Evolutionary conservation across 2,797 vertebrate species (phyloP).

Genomic region (Rallus crepitans): DNA sequence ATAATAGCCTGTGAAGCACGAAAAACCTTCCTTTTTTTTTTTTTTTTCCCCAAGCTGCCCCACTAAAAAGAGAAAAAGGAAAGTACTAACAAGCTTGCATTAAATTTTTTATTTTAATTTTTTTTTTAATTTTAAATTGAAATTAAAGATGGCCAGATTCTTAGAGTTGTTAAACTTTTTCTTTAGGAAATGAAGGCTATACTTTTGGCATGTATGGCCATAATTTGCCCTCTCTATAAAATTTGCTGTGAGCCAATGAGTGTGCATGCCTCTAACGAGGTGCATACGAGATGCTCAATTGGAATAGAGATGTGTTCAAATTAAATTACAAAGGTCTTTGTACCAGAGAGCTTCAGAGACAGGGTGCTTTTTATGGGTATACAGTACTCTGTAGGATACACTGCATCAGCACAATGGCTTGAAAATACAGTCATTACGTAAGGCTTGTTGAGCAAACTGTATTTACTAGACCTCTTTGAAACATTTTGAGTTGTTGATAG

Average conservation of each 20-base stretch:
- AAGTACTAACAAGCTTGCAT: constrained; percentile 53
- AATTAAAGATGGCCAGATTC: not conserved
- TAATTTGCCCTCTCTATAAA: not conserved
- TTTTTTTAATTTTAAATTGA: not conserved
- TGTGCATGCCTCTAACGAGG: not conserved
- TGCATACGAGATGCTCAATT: not conserved
- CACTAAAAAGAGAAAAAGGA: constrained; percentile 36
- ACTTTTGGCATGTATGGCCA: not conserved
- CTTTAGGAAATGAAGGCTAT: not conserved
- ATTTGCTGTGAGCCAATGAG: not conserved
- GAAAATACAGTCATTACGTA: not conserved
- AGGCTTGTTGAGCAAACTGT: constrained; percentile 16
- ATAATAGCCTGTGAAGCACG: constrained; percentile 68
- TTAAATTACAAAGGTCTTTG: not conserved
- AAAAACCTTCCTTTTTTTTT: not conserved
- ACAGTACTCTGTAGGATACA: not conserved
- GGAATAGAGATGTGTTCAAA: not conserved
- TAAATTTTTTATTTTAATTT: not conserved
- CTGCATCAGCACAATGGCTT: not conserved
- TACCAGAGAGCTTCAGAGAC: not conserved
- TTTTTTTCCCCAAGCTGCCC: not conserved
- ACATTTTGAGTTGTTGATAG: constrained; percentile 21
- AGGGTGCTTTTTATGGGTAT: not conserved
- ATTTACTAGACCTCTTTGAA: constrained; percentile 33
- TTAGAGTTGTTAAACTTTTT: constrained; percentile 30